Evolutionary conservation across 2,797 vertebrate species (phyloP).

Genomic region (Acrossocheilus wenchowensis): DNA sequence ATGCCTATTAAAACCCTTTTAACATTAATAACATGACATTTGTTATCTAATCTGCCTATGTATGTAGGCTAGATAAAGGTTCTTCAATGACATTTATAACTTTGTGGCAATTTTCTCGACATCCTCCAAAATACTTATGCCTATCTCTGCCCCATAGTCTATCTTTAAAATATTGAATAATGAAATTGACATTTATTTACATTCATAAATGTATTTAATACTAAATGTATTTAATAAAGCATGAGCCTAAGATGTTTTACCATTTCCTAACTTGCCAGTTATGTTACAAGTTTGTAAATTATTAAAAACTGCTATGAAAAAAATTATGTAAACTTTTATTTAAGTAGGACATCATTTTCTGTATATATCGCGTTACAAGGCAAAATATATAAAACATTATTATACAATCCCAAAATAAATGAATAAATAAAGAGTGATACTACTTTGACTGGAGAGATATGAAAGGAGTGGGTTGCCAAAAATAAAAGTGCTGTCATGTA

Average conservation of each 20-base stretch:
- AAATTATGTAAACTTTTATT: not conserved
- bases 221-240: not conserved
- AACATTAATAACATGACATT: not conserved
- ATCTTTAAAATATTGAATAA: not conserved
- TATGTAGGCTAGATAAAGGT: not conserved
- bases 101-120: not conserved
- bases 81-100: not conserved
- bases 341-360: not conserved
- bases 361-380: not conserved
- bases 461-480: not conserved
- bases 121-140: not conserved
- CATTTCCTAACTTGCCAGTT: not conserved
- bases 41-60: not conserved
- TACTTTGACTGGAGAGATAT: not conserved
- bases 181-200: not conserved
- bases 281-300: no score
- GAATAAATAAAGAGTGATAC: not conserved
- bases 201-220: not conserved
- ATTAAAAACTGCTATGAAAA: not conserved
- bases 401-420: no score
- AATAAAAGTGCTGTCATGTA: not conserved
- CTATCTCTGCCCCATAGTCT: not conserved
- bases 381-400: not conserved
- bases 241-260: not conserved
- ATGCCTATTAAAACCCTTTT: not conserved